Conservation (phyloP, 2,888 invertebrate genomes). For the Laothoe populi region DNA sequence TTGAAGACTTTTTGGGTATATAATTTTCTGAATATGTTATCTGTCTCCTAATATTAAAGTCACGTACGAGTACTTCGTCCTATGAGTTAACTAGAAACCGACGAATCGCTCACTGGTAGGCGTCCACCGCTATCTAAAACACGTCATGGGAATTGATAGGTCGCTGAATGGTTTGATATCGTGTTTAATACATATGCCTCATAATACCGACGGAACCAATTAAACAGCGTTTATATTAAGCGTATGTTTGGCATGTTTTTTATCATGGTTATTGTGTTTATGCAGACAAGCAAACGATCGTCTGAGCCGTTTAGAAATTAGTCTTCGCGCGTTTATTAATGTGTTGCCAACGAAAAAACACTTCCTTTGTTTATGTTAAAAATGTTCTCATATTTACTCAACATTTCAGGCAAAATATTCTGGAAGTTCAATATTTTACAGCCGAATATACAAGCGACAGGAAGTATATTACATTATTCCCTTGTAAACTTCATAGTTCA, state of each 20-base stretch:
- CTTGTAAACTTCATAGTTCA: too few relatives aligned
- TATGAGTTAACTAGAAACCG: background rate
- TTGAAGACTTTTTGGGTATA: too few relatives aligned
- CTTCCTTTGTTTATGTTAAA: background rate
- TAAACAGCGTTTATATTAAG: constrained; percentile 32
- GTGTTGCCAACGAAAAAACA: background rate
- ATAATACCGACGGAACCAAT: constrained; percentile 32
- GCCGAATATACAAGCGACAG: too few relatives aligned
- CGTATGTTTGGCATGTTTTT: constrained; percentile 33
- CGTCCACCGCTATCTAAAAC: background rate
- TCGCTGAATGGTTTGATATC: background rate
- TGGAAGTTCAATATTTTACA: background rate
- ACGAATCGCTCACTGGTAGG: background rate
- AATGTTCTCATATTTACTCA: background rate
- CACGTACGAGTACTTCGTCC: too few relatives aligned
- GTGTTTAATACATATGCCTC: constrained; percentile 2
- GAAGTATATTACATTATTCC: too few relatives aligned
- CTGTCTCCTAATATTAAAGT: too few relatives aligned
- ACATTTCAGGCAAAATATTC: background rate
- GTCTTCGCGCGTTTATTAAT: constrained; percentile 22
- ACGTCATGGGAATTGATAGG: background rate
- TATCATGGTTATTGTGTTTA: constrained; percentile 39
- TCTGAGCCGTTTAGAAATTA: constrained; percentile 31
- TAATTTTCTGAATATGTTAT: too few relatives aligned
- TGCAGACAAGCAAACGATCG: constrained; percentile 32